phyloP scores from a whole-genome alignment of 2,888 invertebrate genomes.

The Gortyna flavago region DNA sequence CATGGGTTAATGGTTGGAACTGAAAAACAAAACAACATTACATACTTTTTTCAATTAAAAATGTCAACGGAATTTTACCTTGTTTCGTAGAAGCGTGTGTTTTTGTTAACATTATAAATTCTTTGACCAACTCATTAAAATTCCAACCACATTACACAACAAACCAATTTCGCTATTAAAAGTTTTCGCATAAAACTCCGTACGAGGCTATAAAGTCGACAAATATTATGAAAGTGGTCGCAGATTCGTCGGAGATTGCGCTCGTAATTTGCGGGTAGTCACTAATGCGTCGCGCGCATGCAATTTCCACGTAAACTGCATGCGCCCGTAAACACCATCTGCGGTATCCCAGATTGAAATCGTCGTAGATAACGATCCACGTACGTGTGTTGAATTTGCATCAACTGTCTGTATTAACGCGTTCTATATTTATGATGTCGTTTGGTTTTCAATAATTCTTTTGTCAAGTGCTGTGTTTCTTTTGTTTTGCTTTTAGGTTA shows the following conservation, averaged over 20 bases:
- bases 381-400: slow-evolving; percentile 55
- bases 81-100: not conserved
- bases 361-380: slow-evolving; percentile 63
- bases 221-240: slow-evolving; percentile 59
- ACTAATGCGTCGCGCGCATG: slow-evolving; percentile 76
- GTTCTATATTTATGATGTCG: slow-evolving; percentile 23
- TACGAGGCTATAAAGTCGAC: slow-evolving; percentile 44
- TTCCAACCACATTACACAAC: slow-evolving; percentile 23
- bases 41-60: not conserved
- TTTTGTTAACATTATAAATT: not conserved
- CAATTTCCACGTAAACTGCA: slow-evolving; percentile 77
- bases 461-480: not conserved
- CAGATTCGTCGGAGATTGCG: slow-evolving; percentile 70
- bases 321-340: slow-evolving; percentile 70
- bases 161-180: slow-evolving; percentile 50
- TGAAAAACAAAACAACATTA: not conserved
- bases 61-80: too few relatives aligned
- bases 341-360: slow-evolving; percentile 73
- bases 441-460: slow-evolving; percentile 25
- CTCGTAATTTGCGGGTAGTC: slow-evolving; percentile 71
- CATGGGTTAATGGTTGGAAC: not conserved
- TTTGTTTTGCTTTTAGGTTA: not conserved
- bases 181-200: slow-evolving; percentile 52
- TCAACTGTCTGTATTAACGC: slow-evolving; percentile 47
- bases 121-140: slow-evolving; percentile 26